Conservation (phyloP, 1,140 invertebrate species). For the Cyrtorhinus lividipennis region DNA sequence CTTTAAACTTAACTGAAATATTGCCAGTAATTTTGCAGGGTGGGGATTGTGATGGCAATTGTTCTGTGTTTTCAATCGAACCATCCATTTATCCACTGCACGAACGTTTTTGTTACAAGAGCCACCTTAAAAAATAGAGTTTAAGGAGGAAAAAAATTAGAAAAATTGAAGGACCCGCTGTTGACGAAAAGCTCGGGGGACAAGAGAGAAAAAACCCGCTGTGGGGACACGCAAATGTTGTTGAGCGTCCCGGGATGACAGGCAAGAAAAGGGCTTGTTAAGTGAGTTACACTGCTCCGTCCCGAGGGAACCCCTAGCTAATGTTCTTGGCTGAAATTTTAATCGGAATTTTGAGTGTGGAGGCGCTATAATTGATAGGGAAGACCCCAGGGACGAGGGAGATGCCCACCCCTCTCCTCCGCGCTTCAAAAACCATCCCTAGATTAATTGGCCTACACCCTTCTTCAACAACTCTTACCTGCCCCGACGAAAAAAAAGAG, state of each 20-base stretch:
- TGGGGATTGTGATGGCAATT: too few species aligned
- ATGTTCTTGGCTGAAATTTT: constrained; percentile 13
- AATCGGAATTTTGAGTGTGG: constrained; percentile 15
- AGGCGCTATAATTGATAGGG: constrained; percentile 16
- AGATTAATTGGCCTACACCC: constrained; percentile 2
- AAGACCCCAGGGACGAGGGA: neutral
- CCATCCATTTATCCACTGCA: too few species aligned
- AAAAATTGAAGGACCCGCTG: too few species aligned
- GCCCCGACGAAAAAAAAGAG: neutral
- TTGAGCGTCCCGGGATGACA: neutral
- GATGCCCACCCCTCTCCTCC: neutral
- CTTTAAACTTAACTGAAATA: too few species aligned
- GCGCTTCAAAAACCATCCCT: neutral
- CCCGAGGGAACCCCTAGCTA: constrained; percentile 1
- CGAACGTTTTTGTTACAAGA: too few species aligned
- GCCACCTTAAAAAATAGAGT: too few species aligned
- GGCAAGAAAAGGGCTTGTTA: constrained; percentile 4
- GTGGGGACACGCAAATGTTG: constrained; percentile 2
- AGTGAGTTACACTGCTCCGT: constrained; percentile 3
- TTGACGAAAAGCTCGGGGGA: too few species aligned
- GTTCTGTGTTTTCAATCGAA: too few species aligned
- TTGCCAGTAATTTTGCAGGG: too few species aligned
- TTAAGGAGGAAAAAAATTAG: too few species aligned
- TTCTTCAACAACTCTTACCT: constrained; percentile 1
- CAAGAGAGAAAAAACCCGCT: too few species aligned